A percentile compares a stretch with the other conserved stretches of the same genome.
Evolutionary conservation across 1,140 invertebrate species (phyloP).

Genomic region (Nasonia vitripennis): DNA sequence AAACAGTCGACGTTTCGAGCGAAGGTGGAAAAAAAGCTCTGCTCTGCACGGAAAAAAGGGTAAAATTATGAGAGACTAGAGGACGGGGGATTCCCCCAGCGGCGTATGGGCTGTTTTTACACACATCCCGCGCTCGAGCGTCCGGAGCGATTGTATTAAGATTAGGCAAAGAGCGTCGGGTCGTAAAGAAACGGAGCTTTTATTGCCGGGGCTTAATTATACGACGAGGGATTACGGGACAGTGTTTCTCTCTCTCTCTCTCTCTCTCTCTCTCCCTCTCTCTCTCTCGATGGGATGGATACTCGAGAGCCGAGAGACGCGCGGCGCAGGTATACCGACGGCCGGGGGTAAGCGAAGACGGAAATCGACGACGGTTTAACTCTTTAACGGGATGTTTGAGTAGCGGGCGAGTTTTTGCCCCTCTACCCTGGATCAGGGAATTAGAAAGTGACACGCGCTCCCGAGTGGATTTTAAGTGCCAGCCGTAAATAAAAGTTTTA

Average conservation of each 20-base stretch:
- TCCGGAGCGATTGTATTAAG: not conserved
- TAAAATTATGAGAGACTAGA: not conserved
- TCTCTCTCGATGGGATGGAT: not conserved
- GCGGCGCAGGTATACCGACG: too few relatives aligned
- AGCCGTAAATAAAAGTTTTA: not conserved
- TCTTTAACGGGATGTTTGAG: slow-evolving; percentile 3
- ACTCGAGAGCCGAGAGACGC: too few relatives aligned
- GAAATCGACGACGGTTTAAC: not conserved
- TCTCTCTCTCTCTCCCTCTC: too few relatives aligned
- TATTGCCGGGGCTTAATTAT: not conserved
- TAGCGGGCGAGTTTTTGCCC: not conserved
- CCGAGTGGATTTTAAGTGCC: not conserved
- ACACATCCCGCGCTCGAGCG: not conserved
- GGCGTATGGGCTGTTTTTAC: not conserved
- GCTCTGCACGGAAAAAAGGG: not conserved
- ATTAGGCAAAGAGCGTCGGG: not conserved
- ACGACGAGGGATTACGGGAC: not conserved
- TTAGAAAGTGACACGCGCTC: not conserved
- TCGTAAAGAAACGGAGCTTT: not conserved
- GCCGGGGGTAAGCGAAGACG: not conserved
- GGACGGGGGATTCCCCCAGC: not conserved
- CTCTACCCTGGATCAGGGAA: not conserved
- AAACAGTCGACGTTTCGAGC: not conserved
- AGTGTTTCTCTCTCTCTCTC: not conserved
- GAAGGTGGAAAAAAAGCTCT: not conserved